Base-by-base conservation (phyloP, 2,888 invertebrate genomes). In the Hypercompe scribonia region DNA sequence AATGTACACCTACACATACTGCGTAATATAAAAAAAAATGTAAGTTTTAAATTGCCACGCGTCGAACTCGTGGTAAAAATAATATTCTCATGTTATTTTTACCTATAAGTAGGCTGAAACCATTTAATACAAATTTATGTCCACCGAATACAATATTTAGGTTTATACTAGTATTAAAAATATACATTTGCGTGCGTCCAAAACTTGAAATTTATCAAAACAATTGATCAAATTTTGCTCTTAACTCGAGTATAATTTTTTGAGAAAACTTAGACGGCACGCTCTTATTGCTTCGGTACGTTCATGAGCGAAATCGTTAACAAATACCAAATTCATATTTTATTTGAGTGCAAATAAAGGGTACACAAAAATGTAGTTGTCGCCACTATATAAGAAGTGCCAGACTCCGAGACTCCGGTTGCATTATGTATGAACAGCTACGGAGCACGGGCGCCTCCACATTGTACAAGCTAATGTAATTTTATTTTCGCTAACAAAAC, bases 351-450 rank as follows among this genome's bases (percentile, higher is more conserved):
- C 15, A 61, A 15, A 31, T 61, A 61, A 28, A 31, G 5, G 61
- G 15, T 18, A 31, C 28, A 28, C 28, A 28, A 61, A 31, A 28
- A 18, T 28, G 18, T 61, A 28, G 36, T 21, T 10, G 46, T 13
- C 18, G 5, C 28, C 36, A 24, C n/a, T 64, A 42, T 33, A 33
- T 5, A 39, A 24, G 42, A 58, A 42, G 39, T 66, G 11, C 18
- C 33, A 42, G 42, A 46, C 63, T 58, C 39, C 8, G n/a, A 11
- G 36, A 36, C 46, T 46, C 21, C 18, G 46, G 28, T 54, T 70
- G 73, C 78, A 76, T 80, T 80, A 81, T 78, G 78, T 54, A 81
- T 82, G 74, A 80, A 65, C 39, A 63, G 50, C 75, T 50, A 46
- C 64, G 46, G 64, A 36, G 31, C 64, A 28, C 31, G 33, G 70